These are phyloP conservation scores for Tympanuchus pallidicinctus DNA, from an alignment of 2,113 vertebrate species.

Conservation along the genomic window DNA sequence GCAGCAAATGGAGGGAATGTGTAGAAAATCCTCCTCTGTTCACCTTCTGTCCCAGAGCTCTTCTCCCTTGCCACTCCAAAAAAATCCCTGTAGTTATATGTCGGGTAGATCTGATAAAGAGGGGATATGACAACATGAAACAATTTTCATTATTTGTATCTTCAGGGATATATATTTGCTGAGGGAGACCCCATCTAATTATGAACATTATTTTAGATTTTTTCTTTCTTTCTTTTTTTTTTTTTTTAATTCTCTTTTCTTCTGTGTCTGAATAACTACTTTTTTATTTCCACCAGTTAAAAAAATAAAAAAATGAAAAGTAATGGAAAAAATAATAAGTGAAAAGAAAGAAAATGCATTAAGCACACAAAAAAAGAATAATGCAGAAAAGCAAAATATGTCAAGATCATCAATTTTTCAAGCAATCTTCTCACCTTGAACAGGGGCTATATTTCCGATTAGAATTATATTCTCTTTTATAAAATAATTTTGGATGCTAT, in stretches of 20 bases:
- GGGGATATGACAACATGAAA: background rate
- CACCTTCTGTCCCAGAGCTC: background rate
- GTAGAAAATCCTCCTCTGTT: background rate
- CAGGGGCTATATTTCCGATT: background rate
- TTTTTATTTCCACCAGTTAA: background rate
- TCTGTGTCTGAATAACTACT: background rate
- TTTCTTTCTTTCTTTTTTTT: no score
- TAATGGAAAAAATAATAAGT: background rate
- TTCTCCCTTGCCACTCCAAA: background rate
- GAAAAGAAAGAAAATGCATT: background rate
- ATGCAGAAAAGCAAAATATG: background rate
- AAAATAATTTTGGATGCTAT: background rate
- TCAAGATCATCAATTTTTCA: background rate
- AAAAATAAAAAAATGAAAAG: background rate
- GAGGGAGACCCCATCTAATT: background rate
- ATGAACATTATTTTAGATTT: background rate
- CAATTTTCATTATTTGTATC: background rate
- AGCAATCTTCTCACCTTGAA: background rate
- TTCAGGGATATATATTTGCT: background rate
- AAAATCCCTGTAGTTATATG: background rate
- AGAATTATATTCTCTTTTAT: background rate
- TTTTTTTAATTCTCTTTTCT: background rate
- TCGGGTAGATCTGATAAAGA: background rate
- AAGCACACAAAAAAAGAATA: background rate
- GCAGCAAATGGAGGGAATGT: fast-evolving